A percentile compares a stretch with the other conserved stretches of the same genome.
Evolutionary conservation across 2,888 invertebrate genomes (phyloP).

Genomic region (Phymatocera aterrima): DNA sequence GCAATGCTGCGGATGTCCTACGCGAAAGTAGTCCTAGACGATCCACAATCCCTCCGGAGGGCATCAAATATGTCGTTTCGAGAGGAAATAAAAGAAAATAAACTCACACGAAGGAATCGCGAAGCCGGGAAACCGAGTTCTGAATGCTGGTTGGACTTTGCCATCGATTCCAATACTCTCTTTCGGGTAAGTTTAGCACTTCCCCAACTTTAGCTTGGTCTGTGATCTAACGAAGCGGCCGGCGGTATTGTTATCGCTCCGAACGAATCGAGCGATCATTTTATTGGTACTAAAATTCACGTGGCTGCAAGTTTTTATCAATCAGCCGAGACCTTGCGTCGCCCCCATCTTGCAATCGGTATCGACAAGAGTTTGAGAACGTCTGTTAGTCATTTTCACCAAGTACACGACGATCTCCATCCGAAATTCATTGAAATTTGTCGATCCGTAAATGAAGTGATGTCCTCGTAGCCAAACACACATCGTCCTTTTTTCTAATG

Average conservation of each 20-base stretch:
- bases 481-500: background rate
- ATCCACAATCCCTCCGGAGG: conserved; percentile 31
- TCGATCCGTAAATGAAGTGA: background rate
- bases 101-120: background rate
- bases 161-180: conserved; percentile 17
- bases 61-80: conserved; percentile 38
- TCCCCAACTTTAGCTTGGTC: background rate
- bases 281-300: background rate
- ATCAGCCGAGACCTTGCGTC: no score
- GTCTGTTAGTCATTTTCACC: no score
- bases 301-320: background rate
- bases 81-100: conserved; percentile 21
- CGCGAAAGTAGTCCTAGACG: conserved; percentile 16
- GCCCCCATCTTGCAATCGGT: no score
- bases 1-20: conserved; percentile 9
- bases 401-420: no score
- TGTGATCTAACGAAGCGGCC: background rate
- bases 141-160: conserved; percentile 6
- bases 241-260: background rate
- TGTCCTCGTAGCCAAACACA: background rate
- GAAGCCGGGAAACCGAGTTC: background rate
- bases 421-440: no score
- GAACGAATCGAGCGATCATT: background rate
- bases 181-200: conserved; percentile 3
- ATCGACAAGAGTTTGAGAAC: no score